Evolutionary conservation across 2,888 invertebrate genomes (phyloP).

Genomic region (Drosophila mulleri): DNA sequence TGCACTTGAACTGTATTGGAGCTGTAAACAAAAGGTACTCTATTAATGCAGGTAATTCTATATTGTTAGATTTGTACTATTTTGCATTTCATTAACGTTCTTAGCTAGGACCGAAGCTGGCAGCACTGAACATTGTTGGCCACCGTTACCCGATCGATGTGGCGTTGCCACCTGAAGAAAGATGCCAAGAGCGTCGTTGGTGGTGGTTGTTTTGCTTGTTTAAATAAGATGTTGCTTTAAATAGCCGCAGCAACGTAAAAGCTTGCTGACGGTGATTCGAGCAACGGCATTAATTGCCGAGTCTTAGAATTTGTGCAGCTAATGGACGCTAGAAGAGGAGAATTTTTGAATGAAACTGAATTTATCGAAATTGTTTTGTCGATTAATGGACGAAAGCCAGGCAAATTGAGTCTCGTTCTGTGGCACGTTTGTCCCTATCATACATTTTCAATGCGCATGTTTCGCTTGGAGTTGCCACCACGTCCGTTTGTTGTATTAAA

Average conservation of each 20-base stretch:
- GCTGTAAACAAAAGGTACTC: slow-evolving; percentile 37
- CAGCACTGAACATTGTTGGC: not conserved
- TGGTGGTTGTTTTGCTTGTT: not conserved
- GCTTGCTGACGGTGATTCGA: slow-evolving; percentile 45
- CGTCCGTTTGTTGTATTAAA: too few relatives aligned
- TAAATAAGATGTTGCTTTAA: slow-evolving; percentile 57
- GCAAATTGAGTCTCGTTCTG: too few relatives aligned
- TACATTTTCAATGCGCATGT: too few relatives aligned
- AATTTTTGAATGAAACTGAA: too few relatives aligned
- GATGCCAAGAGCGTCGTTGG: not conserved
- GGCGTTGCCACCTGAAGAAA: slow-evolving; percentile 34
- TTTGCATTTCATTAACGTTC: slow-evolving; percentile 28
- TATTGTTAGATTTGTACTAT: slow-evolving; percentile 12
- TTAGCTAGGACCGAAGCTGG: slow-evolving; percentile 8
- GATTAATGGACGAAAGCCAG: too few relatives aligned
- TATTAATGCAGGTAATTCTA: slow-evolving; percentile 33
- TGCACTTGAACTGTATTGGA: not conserved
- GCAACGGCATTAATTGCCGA: slow-evolving; percentile 79
- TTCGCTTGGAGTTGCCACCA: too few relatives aligned
- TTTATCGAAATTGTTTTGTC: too few relatives aligned
- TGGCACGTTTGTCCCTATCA: too few relatives aligned
- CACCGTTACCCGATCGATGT: not conserved
- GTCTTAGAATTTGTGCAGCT: slow-evolving; percentile 27
- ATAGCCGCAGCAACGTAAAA: slow-evolving; percentile 61
- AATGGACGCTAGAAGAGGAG: too few relatives aligned